These are phyloP conservation scores for Plotosus lineatus DNA, from an alignment of 2,113 vertebrate species.

Conservation along the genomic window DNA sequence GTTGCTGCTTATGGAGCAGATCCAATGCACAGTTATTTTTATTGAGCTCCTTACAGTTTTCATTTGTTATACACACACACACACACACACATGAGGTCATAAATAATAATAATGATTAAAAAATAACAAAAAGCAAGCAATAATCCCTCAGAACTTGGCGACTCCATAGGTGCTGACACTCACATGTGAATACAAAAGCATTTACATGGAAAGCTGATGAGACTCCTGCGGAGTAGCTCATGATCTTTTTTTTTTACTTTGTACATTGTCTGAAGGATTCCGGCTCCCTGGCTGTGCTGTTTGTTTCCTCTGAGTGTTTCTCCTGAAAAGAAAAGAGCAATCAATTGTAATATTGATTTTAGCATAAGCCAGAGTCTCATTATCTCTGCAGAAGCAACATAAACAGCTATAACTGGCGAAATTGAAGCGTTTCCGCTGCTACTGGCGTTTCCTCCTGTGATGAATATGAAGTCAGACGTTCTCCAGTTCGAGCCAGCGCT, in stretches of 20 bases:
- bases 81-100: not conserved
- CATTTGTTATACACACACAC: no score
- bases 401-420: not conserved
- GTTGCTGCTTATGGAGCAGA: not conserved
- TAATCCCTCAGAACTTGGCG: not conserved
- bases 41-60: not conserved
- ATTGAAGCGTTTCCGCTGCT: not conserved
- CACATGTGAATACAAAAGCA: not conserved
- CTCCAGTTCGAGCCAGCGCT: not conserved
- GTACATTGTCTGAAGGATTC: constrained; percentile 52
- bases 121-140: not conserved
- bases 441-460: not conserved
- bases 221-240: constrained; percentile 71
- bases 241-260: constrained; percentile 59
- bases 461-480: not conserved
- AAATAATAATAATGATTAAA: not conserved
- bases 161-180: not conserved
- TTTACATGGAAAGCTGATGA: constrained; percentile 77
- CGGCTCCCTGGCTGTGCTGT: constrained; percentile 15
- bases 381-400: not conserved
- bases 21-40: not conserved
- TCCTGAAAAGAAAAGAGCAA: constrained; percentile 36
- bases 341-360: not conserved
- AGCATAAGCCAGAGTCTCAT: not conserved
- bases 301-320: constrained; percentile 24